These are phyloP conservation scores for Drosophila pseudotalamancana DNA, from an alignment of 2,888 invertebrate species.

Conservation along the genomic window DNA sequence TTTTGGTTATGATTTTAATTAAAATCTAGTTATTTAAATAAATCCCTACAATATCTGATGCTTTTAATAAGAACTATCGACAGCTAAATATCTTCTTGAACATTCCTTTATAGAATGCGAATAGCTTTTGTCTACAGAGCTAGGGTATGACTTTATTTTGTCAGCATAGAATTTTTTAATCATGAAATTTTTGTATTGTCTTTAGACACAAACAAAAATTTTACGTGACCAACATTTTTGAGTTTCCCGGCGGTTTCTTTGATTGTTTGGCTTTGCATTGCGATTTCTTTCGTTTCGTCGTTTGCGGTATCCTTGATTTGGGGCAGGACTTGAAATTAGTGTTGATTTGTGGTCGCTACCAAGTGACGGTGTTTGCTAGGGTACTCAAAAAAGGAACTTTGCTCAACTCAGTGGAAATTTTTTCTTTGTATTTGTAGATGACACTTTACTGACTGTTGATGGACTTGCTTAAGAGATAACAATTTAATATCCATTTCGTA, in stretches of 20 bases:
- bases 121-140: background rate
- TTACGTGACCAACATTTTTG: slow-evolving; percentile 71
- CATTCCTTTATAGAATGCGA: no score
- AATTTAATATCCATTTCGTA: no score
- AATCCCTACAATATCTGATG: no score
- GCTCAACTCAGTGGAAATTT: no score
- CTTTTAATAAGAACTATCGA: no score
- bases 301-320: slow-evolving; percentile 14
- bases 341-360: slow-evolving; percentile 38
- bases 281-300: slow-evolving; percentile 12
- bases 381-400: background rate
- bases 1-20: no score
- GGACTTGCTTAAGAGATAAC: no score
- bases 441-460: no score
- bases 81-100: no score
- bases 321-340: slow-evolving; percentile 39
- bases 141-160: slow-evolving; percentile 1
- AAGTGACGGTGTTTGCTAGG: slow-evolving; percentile 4
- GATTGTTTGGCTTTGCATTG: slow-evolving; percentile 42
- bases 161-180: slow-evolving; percentile 33
- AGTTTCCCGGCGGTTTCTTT: slow-evolving; percentile 25
- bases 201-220: slow-evolving; percentile 33
- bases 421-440: no score
- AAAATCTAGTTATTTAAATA: no score
- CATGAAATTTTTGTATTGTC: slow-evolving; percentile 33